Conservation (phyloP, 2,113 vertebrate species). For the Onychostruthus taczanowskii region DNA sequence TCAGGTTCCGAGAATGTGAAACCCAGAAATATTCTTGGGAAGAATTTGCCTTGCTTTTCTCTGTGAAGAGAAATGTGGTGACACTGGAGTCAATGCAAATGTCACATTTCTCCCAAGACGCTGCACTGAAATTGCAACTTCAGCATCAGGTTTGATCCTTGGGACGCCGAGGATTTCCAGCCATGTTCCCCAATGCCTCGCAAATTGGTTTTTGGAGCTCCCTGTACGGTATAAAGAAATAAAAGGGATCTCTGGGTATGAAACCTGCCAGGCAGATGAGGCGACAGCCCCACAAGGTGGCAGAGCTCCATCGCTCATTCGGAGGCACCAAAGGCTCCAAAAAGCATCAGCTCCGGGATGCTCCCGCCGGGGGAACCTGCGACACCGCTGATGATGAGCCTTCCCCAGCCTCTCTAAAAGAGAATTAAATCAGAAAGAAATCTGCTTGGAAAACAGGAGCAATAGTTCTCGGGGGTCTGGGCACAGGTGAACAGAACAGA, state of each 20-base stretch:
- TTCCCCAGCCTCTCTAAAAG: fast-evolving
- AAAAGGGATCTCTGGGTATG: not conserved
- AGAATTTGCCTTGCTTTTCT: too few relatives aligned
- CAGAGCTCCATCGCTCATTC: constrained; percentile 12
- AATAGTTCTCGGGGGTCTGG: fast-evolving
- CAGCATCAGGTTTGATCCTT: fast-evolving
- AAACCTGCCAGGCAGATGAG: not conserved
- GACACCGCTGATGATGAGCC: not conserved
- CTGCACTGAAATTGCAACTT: not conserved
- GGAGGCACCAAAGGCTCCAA: not conserved
- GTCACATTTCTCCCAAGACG: not conserved
- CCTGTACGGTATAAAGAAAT: fast-evolving
- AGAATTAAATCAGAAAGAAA: fast-evolving
- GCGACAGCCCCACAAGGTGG: constrained; percentile 43
- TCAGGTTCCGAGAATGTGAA: too few relatives aligned
- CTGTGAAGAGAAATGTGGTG: too few relatives aligned
- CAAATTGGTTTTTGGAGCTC: not conserved
- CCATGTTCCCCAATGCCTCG: fast-evolving
- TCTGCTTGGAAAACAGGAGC: not conserved
- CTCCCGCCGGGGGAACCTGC: fast-evolving
- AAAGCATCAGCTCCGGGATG: not conserved
- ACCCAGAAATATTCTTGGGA: too few relatives aligned
- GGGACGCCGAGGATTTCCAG: not conserved
- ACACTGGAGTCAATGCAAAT: fast-evolving
- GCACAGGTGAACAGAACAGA: not conserved